These are phyloP conservation scores for Oryzias celebensis DNA, from an alignment of 2,113 vertebrate species.

Conservation along the genomic window DNA sequence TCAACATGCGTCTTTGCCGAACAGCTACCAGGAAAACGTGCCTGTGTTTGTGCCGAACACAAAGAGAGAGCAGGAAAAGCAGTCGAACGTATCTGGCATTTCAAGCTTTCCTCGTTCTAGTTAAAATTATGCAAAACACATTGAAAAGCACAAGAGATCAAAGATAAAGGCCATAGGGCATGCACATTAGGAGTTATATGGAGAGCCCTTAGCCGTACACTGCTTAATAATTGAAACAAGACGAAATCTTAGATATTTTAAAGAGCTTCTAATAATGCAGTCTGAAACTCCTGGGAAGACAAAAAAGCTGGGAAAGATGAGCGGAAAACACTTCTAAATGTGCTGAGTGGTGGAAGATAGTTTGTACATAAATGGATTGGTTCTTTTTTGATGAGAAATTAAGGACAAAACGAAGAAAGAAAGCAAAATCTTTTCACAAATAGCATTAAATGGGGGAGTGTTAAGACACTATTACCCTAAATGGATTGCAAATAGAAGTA, in stretches of 20 bases:
- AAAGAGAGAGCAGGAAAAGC: conserved; percentile 14
- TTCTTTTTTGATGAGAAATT: conserved; percentile 12
- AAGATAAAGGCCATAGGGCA: conserved; percentile 76
- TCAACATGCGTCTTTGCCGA: conserved; percentile 11
- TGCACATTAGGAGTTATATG: conserved; percentile 72
- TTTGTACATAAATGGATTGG: conserved; percentile 41
- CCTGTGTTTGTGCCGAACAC: conserved; percentile 22
- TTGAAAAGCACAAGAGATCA: conserved; percentile 69
- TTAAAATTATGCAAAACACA: conserved; percentile 70
- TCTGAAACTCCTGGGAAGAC: conserved; percentile 51
- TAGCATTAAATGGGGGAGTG: conserved; percentile 17
- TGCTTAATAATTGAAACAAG: conserved; percentile 76
- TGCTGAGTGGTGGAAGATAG: conserved; percentile 42
- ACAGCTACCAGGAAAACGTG: conserved; percentile 11
- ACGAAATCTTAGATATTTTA: conserved; percentile 74
- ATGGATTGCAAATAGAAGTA: conserved; percentile 24
- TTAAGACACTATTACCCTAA: neutral
- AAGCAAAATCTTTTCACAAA: conserved; percentile 24
- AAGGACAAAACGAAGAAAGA: conserved; percentile 9
- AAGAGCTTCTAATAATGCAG: conserved; percentile 65
- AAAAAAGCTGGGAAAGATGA: conserved; percentile 28
- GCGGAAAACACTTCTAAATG: conserved; percentile 54
- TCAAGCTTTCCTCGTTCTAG: conserved; percentile 60
- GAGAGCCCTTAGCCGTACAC: conserved; percentile 69
- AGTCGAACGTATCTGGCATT: conserved; percentile 43